These are phyloP conservation scores for Platichthys flesus DNA, from an alignment of 2,113 vertebrate species.

Conservation along the genomic window DNA sequence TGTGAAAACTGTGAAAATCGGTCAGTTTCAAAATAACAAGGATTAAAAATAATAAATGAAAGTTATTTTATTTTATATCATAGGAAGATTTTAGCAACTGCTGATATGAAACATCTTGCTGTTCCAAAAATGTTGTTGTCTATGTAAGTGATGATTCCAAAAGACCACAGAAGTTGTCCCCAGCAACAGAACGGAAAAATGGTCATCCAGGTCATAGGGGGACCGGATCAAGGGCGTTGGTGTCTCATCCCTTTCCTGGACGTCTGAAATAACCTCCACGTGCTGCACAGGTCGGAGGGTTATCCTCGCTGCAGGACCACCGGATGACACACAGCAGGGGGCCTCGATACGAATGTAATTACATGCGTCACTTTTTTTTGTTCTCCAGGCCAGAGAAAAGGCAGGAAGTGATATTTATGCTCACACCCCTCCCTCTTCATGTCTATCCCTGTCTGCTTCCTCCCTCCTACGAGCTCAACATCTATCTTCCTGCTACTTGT, in stretches of 20 bases:
- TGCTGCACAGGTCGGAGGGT: slow-evolving; percentile 43
- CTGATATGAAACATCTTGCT: too few species aligned
- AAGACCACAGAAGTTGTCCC: not conserved
- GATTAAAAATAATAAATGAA: too few species aligned
- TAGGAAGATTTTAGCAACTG: too few species aligned
- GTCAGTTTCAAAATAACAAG: too few species aligned
- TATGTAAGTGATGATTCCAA: not conserved
- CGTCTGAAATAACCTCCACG: slow-evolving; percentile 62
- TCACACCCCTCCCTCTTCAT: slow-evolving; percentile 27
- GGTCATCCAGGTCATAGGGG: slow-evolving; percentile 16
- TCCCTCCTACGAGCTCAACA: not conserved
- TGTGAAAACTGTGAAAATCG: too few species aligned
- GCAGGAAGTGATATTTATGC: slow-evolving; percentile 62
- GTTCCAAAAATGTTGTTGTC: not conserved
- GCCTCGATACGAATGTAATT: slow-evolving; percentile 22
- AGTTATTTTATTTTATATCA: too few species aligned
- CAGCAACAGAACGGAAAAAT: not conserved
- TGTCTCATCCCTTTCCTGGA: slow-evolving; percentile 72
- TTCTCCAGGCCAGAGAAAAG: slow-evolving; percentile 42
- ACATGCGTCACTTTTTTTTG: slow-evolving; percentile 30
- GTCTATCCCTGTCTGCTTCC: slow-evolving; percentile 48
- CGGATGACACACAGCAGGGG: slow-evolving; percentile 48
- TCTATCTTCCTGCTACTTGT: slow-evolving; percentile 5
- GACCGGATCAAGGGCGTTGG: slow-evolving; percentile 42
- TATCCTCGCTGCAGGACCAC: slow-evolving; percentile 48